Percentiles rank a stretch among this genome's conserved stretches.
These are phyloP conservation scores for Cinclus mexicanus DNA, from an alignment of 2,113 vertebrate species.

Conservation along the genomic window DNA sequence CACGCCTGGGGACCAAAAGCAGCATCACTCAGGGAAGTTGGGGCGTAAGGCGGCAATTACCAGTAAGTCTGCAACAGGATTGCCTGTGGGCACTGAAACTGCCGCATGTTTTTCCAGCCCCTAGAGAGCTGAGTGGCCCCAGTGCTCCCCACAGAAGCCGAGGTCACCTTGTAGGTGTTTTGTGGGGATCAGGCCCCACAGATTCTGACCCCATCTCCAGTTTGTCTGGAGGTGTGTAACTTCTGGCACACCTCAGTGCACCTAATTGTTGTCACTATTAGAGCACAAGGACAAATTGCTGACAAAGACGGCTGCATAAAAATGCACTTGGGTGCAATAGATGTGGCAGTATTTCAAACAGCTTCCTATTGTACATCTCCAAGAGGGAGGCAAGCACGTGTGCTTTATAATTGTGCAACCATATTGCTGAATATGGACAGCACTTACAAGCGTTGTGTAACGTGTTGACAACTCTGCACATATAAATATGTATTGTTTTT, in stretches of 20 bases:
- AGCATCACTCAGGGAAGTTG: not conserved
- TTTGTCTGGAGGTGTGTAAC: not conserved
- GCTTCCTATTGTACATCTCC: slow-evolving; percentile 14
- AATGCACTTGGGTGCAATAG: slow-evolving; percentile 57
- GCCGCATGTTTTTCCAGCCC: not conserved
- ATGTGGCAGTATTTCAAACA: slow-evolving; percentile 47
- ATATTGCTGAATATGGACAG: slow-evolving; percentile 53
- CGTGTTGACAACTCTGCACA: slow-evolving; percentile 32
- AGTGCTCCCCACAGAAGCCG: not conserved
- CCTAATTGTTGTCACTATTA: slow-evolving; percentile 32
- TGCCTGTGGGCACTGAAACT: not conserved
- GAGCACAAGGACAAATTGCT: slow-evolving; percentile 57
- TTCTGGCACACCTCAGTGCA: slow-evolving; percentile 35
- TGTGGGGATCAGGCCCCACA: not conserved
- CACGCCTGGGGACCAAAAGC: not conserved
- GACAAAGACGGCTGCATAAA: slow-evolving; percentile 51
- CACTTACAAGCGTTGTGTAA: slow-evolving; percentile 21
- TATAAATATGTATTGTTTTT: slow-evolving; percentile 60
- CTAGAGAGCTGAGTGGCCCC: not conserved
- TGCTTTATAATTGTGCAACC: slow-evolving; percentile 52
- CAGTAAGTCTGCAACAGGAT: not conserved
- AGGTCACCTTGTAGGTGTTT: not conserved
- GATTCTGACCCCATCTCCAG: not conserved
- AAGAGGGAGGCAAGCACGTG: slow-evolving; percentile 27
- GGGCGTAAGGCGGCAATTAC: not conserved